Evolutionary conservation across 2,888 invertebrate species (phyloP).

Genomic region (Lysandra coridon): DNA sequence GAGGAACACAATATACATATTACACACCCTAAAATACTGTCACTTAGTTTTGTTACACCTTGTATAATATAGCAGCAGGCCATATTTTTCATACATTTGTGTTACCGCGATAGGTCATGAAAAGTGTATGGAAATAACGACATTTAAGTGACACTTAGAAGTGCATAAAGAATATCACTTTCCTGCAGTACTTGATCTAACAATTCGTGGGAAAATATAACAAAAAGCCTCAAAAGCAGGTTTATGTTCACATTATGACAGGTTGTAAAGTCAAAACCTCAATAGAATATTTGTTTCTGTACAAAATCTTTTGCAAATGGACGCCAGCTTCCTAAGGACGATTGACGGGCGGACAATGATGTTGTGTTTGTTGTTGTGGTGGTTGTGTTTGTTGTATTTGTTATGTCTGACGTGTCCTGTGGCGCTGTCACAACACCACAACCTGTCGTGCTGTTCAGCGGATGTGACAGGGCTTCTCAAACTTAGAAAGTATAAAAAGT

Average conservation of each 20-base stretch:
- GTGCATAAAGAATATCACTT: background rate
- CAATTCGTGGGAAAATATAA: background rate
- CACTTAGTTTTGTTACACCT: too few relatives aligned
- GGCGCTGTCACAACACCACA: constrained; percentile 70
- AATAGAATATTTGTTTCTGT: constrained; percentile 22
- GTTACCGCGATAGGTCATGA: too few relatives aligned
- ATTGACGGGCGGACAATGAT: constrained; percentile 37
- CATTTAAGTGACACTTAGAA: too few relatives aligned
- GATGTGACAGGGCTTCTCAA: constrained; percentile 51
- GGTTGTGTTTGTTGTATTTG: constrained; percentile 31
- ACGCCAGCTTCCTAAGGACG: constrained; percentile 24
- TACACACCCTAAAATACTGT: too few relatives aligned
- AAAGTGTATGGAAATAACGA: too few relatives aligned
- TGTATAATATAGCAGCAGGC: too few relatives aligned
- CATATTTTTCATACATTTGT: too few relatives aligned
- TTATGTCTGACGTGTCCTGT: constrained; percentile 48
- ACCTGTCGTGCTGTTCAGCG: constrained; percentile 58
- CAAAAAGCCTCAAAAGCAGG: background rate
- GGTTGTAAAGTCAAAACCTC: constrained; percentile 8
- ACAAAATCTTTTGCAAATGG: constrained; percentile 8
- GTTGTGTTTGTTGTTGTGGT: constrained; percentile 15
- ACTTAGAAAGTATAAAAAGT: constrained; percentile 36
- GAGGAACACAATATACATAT: too few relatives aligned
- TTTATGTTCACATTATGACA: background rate
- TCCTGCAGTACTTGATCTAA: background rate